Conservation (phyloP, 1,140 invertebrate genomes). For the Eurosta solidaginis region DNA sequence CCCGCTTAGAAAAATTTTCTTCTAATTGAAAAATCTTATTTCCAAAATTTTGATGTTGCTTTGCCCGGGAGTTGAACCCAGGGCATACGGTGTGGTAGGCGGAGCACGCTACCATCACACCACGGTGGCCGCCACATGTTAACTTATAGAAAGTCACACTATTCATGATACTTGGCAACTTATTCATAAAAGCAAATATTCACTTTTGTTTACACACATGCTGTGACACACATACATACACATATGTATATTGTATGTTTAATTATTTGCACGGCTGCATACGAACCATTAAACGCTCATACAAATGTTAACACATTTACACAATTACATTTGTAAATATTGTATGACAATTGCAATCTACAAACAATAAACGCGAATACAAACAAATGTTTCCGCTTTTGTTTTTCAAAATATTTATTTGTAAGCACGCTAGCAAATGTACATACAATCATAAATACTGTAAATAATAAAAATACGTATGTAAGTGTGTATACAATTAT, state of each 20-base stretch:
- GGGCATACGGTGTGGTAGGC: too few species aligned
- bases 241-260: too few species aligned
- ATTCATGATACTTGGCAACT: too few species aligned
- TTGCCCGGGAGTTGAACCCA: too few species aligned
- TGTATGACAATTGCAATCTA: slow-evolving; percentile 22
- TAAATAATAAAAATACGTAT: too few species aligned
- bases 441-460: not conserved
- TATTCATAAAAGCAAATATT: not conserved
- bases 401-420: not conserved
- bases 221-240: not conserved
- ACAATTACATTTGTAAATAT: slow-evolving; percentile 27
- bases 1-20: not conserved
- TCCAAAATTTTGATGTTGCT: not conserved
- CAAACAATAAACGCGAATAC: not conserved
- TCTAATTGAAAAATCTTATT: not conserved
- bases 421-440: not conserved
- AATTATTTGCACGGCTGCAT: too few species aligned
- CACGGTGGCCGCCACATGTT: too few species aligned
- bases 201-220: not conserved
- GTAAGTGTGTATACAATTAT: not conserved
- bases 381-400: slow-evolving; percentile 24
- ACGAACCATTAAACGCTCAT: not conserved
- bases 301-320: not conserved
- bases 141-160: too few species aligned
- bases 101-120: too few species aligned